Percentiles rank a stretch among this genome's conserved stretches.
These are phyloP conservation scores for Xiphias gladius DNA, from an alignment of 2,113 vertebrate species.

Conservation along the genomic window DNA sequence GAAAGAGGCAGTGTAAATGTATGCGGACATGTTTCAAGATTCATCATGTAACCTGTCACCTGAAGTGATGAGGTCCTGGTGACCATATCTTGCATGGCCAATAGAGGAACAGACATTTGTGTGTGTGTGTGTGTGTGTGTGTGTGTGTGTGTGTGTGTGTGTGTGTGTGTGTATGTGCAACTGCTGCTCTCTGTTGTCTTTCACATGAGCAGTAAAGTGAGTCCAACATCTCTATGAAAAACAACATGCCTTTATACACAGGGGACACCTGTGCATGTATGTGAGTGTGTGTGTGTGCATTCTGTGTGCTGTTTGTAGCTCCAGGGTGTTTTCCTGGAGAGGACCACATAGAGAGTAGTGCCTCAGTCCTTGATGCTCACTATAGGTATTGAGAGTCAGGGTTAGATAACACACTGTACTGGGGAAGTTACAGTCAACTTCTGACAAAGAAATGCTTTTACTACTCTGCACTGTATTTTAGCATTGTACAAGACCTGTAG, in stretches of 20 bases:
- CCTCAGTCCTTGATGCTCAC: slow-evolving; percentile 55
- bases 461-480: slow-evolving; percentile 17
- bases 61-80: slow-evolving; percentile 61
- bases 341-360: slow-evolving; percentile 59
- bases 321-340: slow-evolving; percentile 68
- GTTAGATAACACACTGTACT: slow-evolving; percentile 52
- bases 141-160: slow-evolving; percentile 38
- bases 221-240: slow-evolving; percentile 78
- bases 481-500: slow-evolving; percentile 8
- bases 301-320: slow-evolving; percentile 55
- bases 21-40: slow-evolving; percentile 59
- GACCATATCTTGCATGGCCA: slow-evolving; percentile 49
- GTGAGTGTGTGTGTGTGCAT: slow-evolving; percentile 24
- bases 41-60: slow-evolving; percentile 63
- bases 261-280: slow-evolving; percentile 54
- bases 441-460: slow-evolving; percentile 37
- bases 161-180: slow-evolving; percentile 25
- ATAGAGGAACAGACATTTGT: slow-evolving; percentile 34
- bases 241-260: slow-evolving; percentile 66
- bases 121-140: slow-evolving; percentile 30
- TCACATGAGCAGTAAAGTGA: slow-evolving; percentile 72
- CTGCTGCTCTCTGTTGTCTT: slow-evolving; percentile 65
- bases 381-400: slow-evolving; percentile 35
- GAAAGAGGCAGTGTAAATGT: slow-evolving; percentile 39
- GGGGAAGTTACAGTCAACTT: slow-evolving; percentile 54